Evolutionary conservation across 2,888 invertebrate genomes (phyloP), one percentile per base, ranked within the genome.

Genomic region (Callimorpha dominula): DNA sequence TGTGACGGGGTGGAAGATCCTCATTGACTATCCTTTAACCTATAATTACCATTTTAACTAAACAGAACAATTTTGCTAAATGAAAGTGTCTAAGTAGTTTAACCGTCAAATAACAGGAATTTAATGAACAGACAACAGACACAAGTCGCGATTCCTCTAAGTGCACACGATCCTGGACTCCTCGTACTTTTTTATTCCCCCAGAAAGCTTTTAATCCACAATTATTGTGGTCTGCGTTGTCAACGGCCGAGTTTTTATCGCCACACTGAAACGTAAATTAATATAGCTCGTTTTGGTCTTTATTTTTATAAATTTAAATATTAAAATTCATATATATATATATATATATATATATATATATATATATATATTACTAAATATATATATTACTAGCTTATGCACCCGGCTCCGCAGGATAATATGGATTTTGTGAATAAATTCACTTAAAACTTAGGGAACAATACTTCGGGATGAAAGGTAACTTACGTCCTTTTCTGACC

Each of bases 151-250:
- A 75, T 8, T 71, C 65, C 73, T 67, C 66, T 78, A 76, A 79
- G 78, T 79, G 80, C 80, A 76, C 70, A 75, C 64, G 65, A 74
- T 50, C 42, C 65, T 54, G n/a, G 70, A 62, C 52, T n/a, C 76
- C 68, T 80, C 79, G 74, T 82, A 82, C 74, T 77, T 80, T 71
- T 82, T 81, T 80, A 80, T 70, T 73, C 70, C 70, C 43, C 65
- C 62, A 73, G 63, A 74, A 76, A 75, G 75, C 79, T 80, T 80
- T 81, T 82, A 84, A 84, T 80, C 78, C 76, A 71, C 84, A 82
- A 80, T 82, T 76, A 78, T 63, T 73, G 72, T 72, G 72, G 73
- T 60, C 65, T 57, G 52, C 68, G 54, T 63, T 75, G 78, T 74
- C 78, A 75, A 71, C 77, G 63, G 67, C 40, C 43, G 46, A 60